Evolutionary conservation across 2,113 vertebrate species (phyloP).

Genomic region (Callipepla squamata): DNA sequence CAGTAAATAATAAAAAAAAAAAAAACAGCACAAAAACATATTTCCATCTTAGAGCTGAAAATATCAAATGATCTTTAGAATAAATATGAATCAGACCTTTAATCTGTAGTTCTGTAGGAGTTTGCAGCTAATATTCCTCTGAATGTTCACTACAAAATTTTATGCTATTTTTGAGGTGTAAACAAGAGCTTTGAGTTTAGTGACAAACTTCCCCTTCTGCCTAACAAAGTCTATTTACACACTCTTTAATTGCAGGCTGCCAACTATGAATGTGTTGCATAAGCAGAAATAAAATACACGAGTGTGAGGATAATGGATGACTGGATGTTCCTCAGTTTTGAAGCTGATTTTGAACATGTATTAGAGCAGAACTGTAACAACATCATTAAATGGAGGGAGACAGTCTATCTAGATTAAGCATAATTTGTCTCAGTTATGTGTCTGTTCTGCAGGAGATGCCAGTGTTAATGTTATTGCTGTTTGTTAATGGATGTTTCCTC

Average conservation of each 20-base stretch:
- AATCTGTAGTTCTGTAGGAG: neutral
- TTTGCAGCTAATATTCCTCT: neutral
- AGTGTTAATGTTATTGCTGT: slow-evolving; percentile 47
- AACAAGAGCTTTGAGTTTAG: neutral
- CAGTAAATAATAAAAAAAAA: neutral
- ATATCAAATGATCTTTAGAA: neutral
- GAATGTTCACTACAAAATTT: neutral
- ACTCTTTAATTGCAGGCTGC: slow-evolving; percentile 5
- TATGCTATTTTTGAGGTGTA: neutral
- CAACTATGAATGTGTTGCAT: neutral
- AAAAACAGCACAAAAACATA: neutral
- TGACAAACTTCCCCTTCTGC: slow-evolving; percentile 12
- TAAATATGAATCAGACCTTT: neutral
- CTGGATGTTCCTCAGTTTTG: slow-evolving; percentile 55
- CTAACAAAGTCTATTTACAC: neutral
- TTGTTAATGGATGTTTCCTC: slow-evolving; percentile 58
- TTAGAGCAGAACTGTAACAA: slow-evolving; percentile 48
- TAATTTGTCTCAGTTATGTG: slow-evolving; percentile 54
- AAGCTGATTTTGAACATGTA: slow-evolving; percentile 50
- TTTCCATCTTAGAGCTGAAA: neutral
- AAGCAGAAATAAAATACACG: slow-evolving; percentile 46
- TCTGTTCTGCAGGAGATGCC: slow-evolving; percentile 39
- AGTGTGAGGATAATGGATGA: neutral
- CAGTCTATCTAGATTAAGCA: slow-evolving; percentile 13
- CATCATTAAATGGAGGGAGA: slow-evolving; percentile 57